Percentiles rank a stretch among this genome's conserved stretches.
These are phyloP conservation scores for Scleropages formosus DNA, from an alignment of 2,797 vertebrate genomes.

Conservation along the genomic window DNA sequence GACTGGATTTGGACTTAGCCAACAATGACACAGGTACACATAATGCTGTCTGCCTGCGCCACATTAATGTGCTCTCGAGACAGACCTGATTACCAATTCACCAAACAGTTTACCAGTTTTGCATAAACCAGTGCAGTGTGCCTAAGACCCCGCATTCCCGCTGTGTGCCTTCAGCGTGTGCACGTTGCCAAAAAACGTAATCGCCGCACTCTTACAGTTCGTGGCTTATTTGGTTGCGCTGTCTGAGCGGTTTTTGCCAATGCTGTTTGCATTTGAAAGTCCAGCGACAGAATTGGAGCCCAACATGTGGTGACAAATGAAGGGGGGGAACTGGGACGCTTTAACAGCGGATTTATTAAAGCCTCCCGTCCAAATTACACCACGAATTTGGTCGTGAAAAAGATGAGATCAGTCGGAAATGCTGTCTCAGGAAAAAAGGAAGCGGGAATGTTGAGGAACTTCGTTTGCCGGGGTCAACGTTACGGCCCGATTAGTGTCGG, in stretches of 20 bases:
- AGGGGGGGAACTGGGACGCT: not conserved
- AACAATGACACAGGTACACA: too few relatives aligned
- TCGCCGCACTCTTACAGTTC: not conserved
- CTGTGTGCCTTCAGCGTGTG: too few relatives aligned
- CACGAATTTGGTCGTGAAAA: not conserved
- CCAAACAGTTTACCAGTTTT: too few relatives aligned
- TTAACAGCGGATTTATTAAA: slow-evolving; percentile 19
- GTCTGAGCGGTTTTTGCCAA: not conserved
- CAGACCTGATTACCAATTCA: too few relatives aligned
- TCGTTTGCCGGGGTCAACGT: not conserved
- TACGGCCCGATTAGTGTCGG: not conserved
- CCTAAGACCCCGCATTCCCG: too few relatives aligned
- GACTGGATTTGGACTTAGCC: too few relatives aligned
- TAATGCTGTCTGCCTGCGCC: too few relatives aligned
- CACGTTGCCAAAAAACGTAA: not conserved
- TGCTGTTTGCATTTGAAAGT: not conserved
- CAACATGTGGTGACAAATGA: slow-evolving; percentile 7
- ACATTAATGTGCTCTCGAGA: too few relatives aligned
- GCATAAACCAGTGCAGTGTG: too few relatives aligned
- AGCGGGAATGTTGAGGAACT: not conserved
- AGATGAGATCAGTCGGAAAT: not conserved
- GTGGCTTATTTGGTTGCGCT: not conserved
- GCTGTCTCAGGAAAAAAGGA: not conserved
- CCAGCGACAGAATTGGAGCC: slow-evolving; percentile 12
- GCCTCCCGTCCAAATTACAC: not conserved